A percentile compares a stretch with the other conserved stretches of the same genome.
These are phyloP conservation scores for Burhinus oedicnemus DNA, from an alignment of 2,113 vertebrate species.

Conservation along the genomic window DNA sequence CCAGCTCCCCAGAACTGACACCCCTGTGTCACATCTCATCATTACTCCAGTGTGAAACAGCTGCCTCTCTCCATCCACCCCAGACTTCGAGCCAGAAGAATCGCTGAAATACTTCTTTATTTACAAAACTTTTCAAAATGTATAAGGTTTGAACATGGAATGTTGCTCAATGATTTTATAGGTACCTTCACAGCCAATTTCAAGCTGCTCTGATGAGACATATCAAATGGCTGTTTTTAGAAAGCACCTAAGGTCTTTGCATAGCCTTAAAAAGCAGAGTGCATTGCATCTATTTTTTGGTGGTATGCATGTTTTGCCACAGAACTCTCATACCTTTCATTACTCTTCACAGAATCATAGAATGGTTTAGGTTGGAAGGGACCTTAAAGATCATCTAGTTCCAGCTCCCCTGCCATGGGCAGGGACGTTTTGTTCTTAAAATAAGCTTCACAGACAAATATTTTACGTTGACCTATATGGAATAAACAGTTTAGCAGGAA, in stretches of 20 bases:
- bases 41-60: not conserved
- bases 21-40: not conserved
- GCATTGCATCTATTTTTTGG: not conserved
- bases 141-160: not conserved
- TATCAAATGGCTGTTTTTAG: not conserved
- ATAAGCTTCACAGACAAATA: not conserved
- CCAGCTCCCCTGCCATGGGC: no score
- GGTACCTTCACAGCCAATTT: not conserved
- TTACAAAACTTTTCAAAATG: not conserved
- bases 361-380: no score
- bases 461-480: not conserved
- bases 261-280: not conserved
- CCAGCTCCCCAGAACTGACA: not conserved
- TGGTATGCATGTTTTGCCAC: not conserved
- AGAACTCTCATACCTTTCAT: not conserved
- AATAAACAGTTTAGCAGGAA: not conserved
- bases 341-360: not conserved
- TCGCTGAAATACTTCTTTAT: not conserved
- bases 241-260: not conserved
- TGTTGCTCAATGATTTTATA: not conserved
- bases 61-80: not conserved
- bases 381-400: no score
- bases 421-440: not conserved
- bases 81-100: not conserved
- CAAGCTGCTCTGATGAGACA: not conserved